Base-by-base conservation (phyloP, 2,113 vertebrate species). In the Corvus cornix region DNA sequence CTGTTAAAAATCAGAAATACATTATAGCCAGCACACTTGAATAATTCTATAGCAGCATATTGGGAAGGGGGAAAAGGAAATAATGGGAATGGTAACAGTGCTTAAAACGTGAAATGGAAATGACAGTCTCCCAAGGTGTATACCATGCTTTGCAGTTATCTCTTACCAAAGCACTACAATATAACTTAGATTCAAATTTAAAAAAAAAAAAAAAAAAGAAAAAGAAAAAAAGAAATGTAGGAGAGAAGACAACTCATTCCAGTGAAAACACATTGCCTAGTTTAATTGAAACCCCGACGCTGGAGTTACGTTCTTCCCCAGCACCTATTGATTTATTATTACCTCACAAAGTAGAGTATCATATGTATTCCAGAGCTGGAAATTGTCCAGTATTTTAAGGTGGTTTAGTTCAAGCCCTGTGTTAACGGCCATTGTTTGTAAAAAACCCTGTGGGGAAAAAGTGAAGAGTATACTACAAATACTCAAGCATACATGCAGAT, bases 321-420 rank as follows among this genome's bases (percentile, higher is more conserved):
- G 13, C 13, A 28, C 30, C 44, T 84, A 18, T 23, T 62, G 39
- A 75, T 53, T 79, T 91, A 19, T 53, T 68, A 49, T 96, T 98
- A 98, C 98, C 98, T 98, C 98, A 91, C 98, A 98, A 67, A 87
- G 64, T 27, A 98, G 96, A 63, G 98, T 96, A 55, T 98, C 98
- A 0, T 98, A 98, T 8, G 76, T 96, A 84, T 95, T 98, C 98
- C 98, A 98, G 46, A 97, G 91, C 90, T 91, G 86, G 44, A 96
- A 92, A 75, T 97, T 97, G 43, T 97, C 80, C 41, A 94, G 55
- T 76, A 60, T 74, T 58, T 95, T 78, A 37, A 97, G 89, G 9
- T 78, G 9, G 9, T 97, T 91, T 48, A 91, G 16, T 69, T 97
- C 81, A 84, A 95, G 91, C 82, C 98, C 98, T 74, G 98, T 96